phyloP scores from a whole-genome alignment of 2,888 invertebrate genomes.

The Leptopilina myrica region DNA sequence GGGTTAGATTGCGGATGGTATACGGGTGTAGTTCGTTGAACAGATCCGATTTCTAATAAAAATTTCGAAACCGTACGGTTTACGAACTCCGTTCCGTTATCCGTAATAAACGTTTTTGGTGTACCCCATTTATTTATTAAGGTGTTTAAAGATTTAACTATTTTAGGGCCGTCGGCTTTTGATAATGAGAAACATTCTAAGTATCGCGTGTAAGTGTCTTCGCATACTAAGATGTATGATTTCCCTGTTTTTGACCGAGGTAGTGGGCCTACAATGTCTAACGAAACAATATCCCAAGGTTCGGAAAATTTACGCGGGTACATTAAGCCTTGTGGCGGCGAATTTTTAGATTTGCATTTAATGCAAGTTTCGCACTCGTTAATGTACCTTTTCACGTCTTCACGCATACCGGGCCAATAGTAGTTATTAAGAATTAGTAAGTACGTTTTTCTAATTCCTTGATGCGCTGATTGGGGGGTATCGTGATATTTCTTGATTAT shows the following conservation, averaged over 20 bases:
- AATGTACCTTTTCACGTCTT: not conserved
- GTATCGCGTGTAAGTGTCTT: not conserved
- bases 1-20: not conserved
- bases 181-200: not conserved
- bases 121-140: not conserved
- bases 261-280: not conserved
- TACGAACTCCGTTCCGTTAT: too few relatives aligned
- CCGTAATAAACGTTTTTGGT: not conserved
- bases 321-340: not conserved
- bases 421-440: too few relatives aligned
- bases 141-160: too few relatives aligned
- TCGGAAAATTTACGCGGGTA: not conserved
- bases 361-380: not conserved
- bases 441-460: too few relatives aligned
- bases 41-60: not conserved
- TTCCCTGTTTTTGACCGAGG: not conserved
- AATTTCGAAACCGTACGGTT: too few relatives aligned
- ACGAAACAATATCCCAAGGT: not conserved
- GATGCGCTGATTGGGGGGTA: too few relatives aligned
- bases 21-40: not conserved
- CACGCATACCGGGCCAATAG: too few relatives aligned
- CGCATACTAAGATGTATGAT: not conserved
- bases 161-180: not conserved
- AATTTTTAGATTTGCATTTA: not conserved
- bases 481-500: too few relatives aligned